These are phyloP conservation scores for Mastigias papua DNA, from an alignment of 30 jellyfish, hydroid and myxozoan species.

Conservation along the genomic window DNA sequence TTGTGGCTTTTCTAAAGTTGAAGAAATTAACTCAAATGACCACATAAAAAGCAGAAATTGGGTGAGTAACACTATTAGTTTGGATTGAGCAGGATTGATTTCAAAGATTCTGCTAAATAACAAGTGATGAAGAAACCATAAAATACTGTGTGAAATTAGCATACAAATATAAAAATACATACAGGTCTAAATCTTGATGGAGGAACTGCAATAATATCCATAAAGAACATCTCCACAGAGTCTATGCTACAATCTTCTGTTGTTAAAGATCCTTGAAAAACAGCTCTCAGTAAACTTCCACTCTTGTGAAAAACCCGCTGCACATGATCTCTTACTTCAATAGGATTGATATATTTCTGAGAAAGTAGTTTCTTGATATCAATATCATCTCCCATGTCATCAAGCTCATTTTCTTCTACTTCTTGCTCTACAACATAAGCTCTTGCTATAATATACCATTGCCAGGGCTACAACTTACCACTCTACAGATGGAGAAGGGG, in stretches of 20 bases:
- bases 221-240: conserved; percentile 89
- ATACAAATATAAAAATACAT: not conserved
- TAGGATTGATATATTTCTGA: conserved; percentile 90
- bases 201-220: conserved; percentile 88
- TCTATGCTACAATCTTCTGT: conserved; percentile 35
- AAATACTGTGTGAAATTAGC: too few relatives aligned
- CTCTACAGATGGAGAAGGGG: too few relatives aligned
- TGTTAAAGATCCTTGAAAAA: conserved; percentile 71
- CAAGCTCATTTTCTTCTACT: not conserved
- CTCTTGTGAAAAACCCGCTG: conserved; percentile 72
- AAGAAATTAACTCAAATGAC: too few relatives aligned
- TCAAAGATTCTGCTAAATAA: too few relatives aligned
- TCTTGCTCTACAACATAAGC: not conserved
- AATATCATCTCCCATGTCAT: conserved; percentile 35
- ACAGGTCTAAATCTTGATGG: conserved; percentile 99
- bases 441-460: too few relatives aligned
- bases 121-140: too few relatives aligned
- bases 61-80: too few relatives aligned
- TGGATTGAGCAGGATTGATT: too few relatives aligned
- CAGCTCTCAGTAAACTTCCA: conserved; percentile 47
- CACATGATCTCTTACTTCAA: conserved; percentile 91
- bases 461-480: too few relatives aligned
- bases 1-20: too few relatives aligned
- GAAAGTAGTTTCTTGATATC: conserved; percentile 34
- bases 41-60: too few relatives aligned